These are phyloP conservation scores for Aphelinus certus DNA, from an alignment of 1,140 invertebrate species.

Conservation along the genomic window DNA sequence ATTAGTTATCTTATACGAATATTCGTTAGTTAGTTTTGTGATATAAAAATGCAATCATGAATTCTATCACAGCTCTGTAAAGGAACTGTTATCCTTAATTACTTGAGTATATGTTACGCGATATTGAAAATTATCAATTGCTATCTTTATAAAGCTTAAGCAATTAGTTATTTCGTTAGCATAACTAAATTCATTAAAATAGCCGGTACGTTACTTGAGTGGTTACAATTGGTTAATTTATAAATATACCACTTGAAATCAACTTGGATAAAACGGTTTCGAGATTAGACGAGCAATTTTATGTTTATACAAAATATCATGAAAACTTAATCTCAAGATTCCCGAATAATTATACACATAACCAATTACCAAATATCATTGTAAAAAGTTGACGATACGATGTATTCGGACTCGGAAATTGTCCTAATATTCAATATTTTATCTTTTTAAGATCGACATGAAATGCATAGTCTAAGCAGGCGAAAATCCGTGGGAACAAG, in stretches of 20 bases:
- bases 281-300: conserved; percentile 22
- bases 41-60: conserved; percentile 39
- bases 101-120: conserved; percentile 22
- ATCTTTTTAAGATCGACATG: conserved; percentile 7
- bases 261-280: conserved; percentile 12
- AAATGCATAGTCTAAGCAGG: conserved; percentile 24
- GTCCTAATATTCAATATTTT: conserved; percentile 22
- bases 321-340: neutral
- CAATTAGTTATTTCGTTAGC: conserved; percentile 35
- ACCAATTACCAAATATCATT: conserved; percentile 6
- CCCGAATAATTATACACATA: conserved; percentile 1
- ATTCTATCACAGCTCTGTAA: conserved; percentile 33
- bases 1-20: conserved; percentile 26
- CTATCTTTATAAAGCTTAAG: conserved; percentile 32
- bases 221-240: conserved; percentile 36
- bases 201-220: conserved; percentile 27
- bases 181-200: conserved; percentile 33
- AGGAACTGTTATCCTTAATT: conserved; percentile 25
- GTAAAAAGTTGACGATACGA: neutral
- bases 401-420: neutral
- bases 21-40: conserved; percentile 43
- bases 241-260: conserved; percentile 26
- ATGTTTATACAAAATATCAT: conserved; percentile 16
- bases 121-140: conserved; percentile 25
- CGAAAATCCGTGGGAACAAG: conserved; percentile 44